Base-by-base conservation (phyloP, 2,888 invertebrate species). In the Kryphioiulus occultus region DNA sequence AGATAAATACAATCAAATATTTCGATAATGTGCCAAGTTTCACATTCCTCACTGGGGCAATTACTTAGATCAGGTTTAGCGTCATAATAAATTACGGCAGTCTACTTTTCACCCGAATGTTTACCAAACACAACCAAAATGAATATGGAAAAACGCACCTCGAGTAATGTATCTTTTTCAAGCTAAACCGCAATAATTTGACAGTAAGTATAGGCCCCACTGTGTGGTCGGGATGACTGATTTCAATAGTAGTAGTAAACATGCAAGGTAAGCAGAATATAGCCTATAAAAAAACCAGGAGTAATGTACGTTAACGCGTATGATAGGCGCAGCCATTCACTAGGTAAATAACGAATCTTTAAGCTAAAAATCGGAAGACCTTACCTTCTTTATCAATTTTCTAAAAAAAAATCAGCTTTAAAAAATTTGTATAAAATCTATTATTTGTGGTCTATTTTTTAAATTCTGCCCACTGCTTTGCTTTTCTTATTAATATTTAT, bases 121-220 rank as follows among this genome's bases (percentile, higher is more conserved):
- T 47, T 17, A 47, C 19, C 47, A 47, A 17, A 22, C 59, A 59
- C 59, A 17, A 22, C 22, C 59, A n/a, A 59, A 7, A 22, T 22
- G 59, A 7, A 4, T 10, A 59, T n/a, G 59, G 59, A 59, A 59
- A 59, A 59, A 59, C 22, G 59, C 22, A 59, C 7, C 22, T n/a
- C n/a, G n/a, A n/a, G n/a, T 22, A 59, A 22, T 59, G 59, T 10
- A 22, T 22, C 59, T 53, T n/a, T 59, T 59, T 59, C 59, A 59
- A 59, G 59, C 59, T 59, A 22, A 59, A 59, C 59, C 59, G 22
- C 59, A 59, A 59, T 59, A 59, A 59, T 59, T 59, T 59, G 59
- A 59, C 59, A 59, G 59, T 59, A 59, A 59, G 59, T n/a, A n/a
- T 59, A 59, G 59, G 10, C 59, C 22, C 22, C 59, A 22, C 22